Evolutionary conservation across 2,113 vertebrate species (phyloP).

Genomic region (Toxotes chatareus): DNA sequence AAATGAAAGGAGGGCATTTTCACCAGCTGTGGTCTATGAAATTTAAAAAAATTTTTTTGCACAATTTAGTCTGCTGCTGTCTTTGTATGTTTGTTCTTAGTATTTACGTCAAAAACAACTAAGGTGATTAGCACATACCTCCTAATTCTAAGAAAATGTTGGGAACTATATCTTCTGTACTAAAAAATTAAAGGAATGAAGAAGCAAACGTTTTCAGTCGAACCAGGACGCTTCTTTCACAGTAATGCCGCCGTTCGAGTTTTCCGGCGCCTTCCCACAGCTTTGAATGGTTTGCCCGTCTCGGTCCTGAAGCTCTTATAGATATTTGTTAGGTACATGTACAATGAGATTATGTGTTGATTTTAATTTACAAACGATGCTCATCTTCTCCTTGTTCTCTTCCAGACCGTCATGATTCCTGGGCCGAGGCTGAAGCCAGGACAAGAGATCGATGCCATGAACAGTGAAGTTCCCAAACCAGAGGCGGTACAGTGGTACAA

Average conservation of each 20-base stretch:
- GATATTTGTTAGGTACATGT: not conserved
- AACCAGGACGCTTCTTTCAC: not conserved
- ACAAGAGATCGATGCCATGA: conserved; percentile 82
- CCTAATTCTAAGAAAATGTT: not conserved
- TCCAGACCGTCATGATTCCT: conserved; percentile 92
- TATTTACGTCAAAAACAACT: not conserved
- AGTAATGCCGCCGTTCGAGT: not conserved
- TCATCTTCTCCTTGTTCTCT: conserved; percentile 11
- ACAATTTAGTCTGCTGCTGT: not conserved
- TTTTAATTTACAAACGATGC: not conserved
- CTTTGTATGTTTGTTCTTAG: not conserved
- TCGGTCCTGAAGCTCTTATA: not conserved
- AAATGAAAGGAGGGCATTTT: not conserved
- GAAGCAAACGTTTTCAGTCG: not conserved
- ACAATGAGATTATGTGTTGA: not conserved
- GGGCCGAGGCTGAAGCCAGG: conserved; percentile 84
- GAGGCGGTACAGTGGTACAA: conserved; percentile 76
- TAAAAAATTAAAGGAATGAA: not conserved
- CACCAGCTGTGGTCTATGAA: not conserved
- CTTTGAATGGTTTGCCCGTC: not conserved
- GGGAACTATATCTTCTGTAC: not conserved
- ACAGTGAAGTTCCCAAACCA: conserved; percentile 74
- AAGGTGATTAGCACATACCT: not conserved
- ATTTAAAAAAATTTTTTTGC: not conserved
- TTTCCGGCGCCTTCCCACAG: too few relatives aligned